These are phyloP conservation scores for Brachyhypopomus gauderio DNA, from an alignment of 2,113 vertebrate species.

Conservation along the genomic window DNA sequence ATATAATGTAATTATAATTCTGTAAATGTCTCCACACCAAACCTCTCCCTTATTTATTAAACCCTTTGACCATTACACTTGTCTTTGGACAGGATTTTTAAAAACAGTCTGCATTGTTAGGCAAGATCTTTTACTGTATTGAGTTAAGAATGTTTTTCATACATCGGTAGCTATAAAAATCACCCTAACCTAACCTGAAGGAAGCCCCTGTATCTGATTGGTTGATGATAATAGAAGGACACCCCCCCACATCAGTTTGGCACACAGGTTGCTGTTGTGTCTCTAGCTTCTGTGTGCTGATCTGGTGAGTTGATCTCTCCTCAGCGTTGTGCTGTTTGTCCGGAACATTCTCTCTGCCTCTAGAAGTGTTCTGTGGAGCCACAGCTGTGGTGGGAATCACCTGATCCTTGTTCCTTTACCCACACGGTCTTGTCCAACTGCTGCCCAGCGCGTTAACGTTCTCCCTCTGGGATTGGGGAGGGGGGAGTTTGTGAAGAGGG, in stretches of 20 bases:
- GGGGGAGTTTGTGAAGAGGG: background rate
- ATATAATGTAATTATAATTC: too few relatives aligned
- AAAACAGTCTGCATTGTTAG: too few relatives aligned
- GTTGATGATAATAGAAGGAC: background rate
- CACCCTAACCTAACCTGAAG: too few relatives aligned
- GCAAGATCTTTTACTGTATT: too few relatives aligned
- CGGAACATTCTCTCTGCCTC: constrained; percentile 25
- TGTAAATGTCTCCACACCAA: too few relatives aligned
- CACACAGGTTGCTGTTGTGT: constrained; percentile 36
- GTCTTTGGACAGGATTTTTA: too few relatives aligned
- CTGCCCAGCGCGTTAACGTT: constrained; percentile 52
- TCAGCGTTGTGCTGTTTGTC: constrained; percentile 13
- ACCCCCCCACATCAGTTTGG: background rate
- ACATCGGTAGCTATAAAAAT: too few relatives aligned
- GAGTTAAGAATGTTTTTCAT: too few relatives aligned
- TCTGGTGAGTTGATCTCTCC: constrained; percentile 33
- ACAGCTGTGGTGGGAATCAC: constrained; percentile 66
- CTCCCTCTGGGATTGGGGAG: constrained; percentile 11
- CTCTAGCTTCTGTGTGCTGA: constrained; percentile 20
- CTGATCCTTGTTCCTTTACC: constrained; percentile 63
- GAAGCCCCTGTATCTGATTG: too few relatives aligned
- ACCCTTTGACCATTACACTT: too few relatives aligned
- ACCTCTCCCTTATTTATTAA: too few relatives aligned
- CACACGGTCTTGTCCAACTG: constrained; percentile 72
- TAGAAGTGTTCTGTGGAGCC: constrained; percentile 30